Percentiles rank a stretch among this genome's conserved stretches.
Evolutionary conservation across 2,797 vertebrate genomes (phyloP).

Genomic region (Otus scops): DNA sequence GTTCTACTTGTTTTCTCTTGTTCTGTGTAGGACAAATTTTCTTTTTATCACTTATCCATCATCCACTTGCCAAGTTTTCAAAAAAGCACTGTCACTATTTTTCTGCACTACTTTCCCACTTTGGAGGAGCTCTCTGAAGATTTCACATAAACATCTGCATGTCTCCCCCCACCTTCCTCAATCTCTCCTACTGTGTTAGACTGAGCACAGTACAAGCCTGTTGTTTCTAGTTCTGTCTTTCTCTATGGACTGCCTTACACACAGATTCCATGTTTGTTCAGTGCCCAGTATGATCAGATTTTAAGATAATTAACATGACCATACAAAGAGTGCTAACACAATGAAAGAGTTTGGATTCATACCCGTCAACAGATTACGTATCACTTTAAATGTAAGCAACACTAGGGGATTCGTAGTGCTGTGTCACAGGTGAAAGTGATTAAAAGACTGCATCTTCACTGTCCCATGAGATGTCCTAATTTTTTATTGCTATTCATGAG

Average conservation of each 20-base stretch:
- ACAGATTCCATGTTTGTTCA: neutral
- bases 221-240: neutral
- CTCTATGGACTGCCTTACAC: neutral
- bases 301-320: neutral
- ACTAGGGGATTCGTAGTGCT: neutral
- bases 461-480: neutral
- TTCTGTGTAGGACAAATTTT: neutral
- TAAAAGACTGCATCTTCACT: neutral
- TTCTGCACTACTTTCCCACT: neutral
- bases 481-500: neutral
- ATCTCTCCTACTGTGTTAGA: neutral
- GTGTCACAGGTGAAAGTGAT: neutral
- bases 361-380: neutral
- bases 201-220: neutral
- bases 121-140: neutral
- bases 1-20: neutral
- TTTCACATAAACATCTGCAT: neutral
- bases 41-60: neutral
- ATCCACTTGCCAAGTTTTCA: neutral
- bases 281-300: neutral
- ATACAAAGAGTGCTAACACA: neutral
- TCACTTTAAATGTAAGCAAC: neutral
- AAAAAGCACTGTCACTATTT: neutral
- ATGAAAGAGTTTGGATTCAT: neutral
- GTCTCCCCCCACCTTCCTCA: neutral